Evolutionary conservation across 2,113 vertebrate genomes (phyloP).

Genomic region (Gasterosteus nipponicus): DNA sequence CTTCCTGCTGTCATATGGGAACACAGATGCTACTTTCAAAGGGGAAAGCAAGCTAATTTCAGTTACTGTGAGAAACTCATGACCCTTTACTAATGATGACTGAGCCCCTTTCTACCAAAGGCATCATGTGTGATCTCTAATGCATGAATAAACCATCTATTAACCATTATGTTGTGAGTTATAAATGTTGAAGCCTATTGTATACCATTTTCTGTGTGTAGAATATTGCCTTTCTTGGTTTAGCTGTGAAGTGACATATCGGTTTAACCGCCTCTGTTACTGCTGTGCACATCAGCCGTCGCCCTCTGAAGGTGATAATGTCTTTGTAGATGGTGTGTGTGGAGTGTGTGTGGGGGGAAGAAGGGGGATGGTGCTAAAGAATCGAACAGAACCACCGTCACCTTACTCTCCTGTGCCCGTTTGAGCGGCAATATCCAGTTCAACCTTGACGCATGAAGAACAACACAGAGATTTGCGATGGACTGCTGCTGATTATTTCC

Average conservation of each 20-base stretch:
- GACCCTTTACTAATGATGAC: neutral
- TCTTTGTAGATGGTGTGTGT: slow-evolving; percentile 14
- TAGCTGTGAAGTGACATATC: neutral
- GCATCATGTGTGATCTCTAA: neutral
- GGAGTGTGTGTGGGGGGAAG: slow-evolving; percentile 12
- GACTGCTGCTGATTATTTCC: slow-evolving; percentile 13
- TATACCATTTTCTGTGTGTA: neutral
- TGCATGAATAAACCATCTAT: neutral
- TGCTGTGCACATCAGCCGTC: slow-evolving; percentile 4
- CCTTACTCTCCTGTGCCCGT: slow-evolving; percentile 19
- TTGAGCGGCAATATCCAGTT: slow-evolving; percentile 32
- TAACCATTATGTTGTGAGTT: neutral
- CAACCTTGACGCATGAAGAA: slow-evolving; percentile 31
- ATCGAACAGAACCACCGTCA: slow-evolving; percentile 23
- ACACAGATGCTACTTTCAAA: neutral
- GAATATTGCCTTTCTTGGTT: neutral
- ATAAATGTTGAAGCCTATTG: neutral
- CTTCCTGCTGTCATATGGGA: neutral
- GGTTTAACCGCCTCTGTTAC: neutral
- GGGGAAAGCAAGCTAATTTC: neutral
- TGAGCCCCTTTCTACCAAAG: neutral
- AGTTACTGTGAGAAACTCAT: neutral
- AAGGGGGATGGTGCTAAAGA: slow-evolving; percentile 14
- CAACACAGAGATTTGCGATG: slow-evolving; percentile 20
- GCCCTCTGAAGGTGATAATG: slow-evolving; percentile 17